These are phyloP conservation scores for Semaprochilodus insignis DNA, from an alignment of 2,797 vertebrate species.

Conservation along the genomic window DNA sequence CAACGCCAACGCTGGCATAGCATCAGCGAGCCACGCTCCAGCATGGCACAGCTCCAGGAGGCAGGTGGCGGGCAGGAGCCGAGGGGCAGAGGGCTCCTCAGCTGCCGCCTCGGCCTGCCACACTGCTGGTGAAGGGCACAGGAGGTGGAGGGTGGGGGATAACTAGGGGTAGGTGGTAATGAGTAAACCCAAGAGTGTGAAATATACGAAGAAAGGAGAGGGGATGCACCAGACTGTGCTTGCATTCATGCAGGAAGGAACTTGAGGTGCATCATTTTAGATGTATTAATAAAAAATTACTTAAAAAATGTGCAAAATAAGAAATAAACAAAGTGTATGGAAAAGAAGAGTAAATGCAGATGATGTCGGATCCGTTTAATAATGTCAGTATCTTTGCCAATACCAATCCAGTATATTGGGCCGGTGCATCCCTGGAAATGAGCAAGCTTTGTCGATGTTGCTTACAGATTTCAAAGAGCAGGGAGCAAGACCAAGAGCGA, in stretches of 20 bases:
- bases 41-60: constrained; percentile 49
- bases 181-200: neutral
- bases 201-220: neutral
- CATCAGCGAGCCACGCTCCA: constrained; percentile 45
- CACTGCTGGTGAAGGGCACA: constrained; percentile 51
- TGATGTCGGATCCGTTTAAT: neutral
- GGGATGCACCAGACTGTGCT: neutral
- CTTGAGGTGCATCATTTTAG: neutral
- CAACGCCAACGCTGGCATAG: constrained; percentile 47
- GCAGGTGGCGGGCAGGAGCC: constrained; percentile 56
- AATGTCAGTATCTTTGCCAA: neutral
- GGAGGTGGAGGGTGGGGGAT: constrained; percentile 25
- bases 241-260: neutral
- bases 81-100: constrained; percentile 50
- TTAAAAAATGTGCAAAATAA: neutral
- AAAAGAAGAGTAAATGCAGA: neutral
- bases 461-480: constrained; percentile 41
- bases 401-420: neutral
- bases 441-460: constrained; percentile 16
- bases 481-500: neutral
- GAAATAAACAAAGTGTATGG: neutral
- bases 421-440: neutral
- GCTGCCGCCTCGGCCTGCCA: constrained; percentile 51
- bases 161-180: neutral
- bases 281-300: too few species aligned